A percentile compares a stretch with the other conserved stretches of the same genome.
phyloP scores from a whole-genome alignment of 1,140 invertebrate species.

The Ceratoteleas bidentatus region DNA sequence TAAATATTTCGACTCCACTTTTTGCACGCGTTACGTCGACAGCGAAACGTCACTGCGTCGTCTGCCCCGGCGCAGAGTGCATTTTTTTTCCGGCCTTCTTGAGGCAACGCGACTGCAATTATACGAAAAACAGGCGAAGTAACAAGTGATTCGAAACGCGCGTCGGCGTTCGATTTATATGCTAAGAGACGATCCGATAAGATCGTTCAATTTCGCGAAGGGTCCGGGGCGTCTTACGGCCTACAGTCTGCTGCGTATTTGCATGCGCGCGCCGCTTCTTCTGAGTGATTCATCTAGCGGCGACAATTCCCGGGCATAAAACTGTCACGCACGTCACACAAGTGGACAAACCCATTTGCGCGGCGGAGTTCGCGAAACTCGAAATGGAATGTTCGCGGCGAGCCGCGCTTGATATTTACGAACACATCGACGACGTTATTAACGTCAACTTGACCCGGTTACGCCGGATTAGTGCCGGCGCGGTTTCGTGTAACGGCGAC shows the following conservation, averaged over 20 bases:
- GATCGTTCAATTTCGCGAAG: constrained; percentile 56
- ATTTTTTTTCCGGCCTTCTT: too few species aligned
- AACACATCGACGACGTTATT: constrained; percentile 38
- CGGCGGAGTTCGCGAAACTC: constrained; percentile 42
- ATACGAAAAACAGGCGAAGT: constrained; percentile 39
- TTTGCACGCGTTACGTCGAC: too few species aligned
- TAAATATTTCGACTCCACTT: constrained; percentile 30
- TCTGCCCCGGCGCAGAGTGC: too few species aligned
- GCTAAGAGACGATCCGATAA: constrained; percentile 54
- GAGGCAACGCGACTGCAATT: too few species aligned
- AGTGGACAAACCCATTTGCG: constrained; percentile 60
- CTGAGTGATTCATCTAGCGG: constrained; percentile 55
- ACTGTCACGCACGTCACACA: constrained; percentile 54
- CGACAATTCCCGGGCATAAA: constrained; percentile 65
- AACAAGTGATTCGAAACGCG: constrained; percentile 50
- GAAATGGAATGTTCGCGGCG: constrained; percentile 35
- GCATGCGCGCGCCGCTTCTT: constrained; percentile 42
- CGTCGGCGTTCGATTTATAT: constrained; percentile 57
- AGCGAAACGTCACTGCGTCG: too few species aligned
- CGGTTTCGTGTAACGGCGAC: constrained; percentile 6
- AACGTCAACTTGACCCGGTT: constrained; percentile 59
- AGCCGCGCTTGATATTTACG: constrained; percentile 41
- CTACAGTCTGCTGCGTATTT: constrained; percentile 13
- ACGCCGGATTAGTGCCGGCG: neutral
- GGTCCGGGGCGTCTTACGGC: constrained; percentile 12